phyloP scores from a whole-genome alignment of 2,113 vertebrate species.

The Oncorhynchus mykiss region DNA sequence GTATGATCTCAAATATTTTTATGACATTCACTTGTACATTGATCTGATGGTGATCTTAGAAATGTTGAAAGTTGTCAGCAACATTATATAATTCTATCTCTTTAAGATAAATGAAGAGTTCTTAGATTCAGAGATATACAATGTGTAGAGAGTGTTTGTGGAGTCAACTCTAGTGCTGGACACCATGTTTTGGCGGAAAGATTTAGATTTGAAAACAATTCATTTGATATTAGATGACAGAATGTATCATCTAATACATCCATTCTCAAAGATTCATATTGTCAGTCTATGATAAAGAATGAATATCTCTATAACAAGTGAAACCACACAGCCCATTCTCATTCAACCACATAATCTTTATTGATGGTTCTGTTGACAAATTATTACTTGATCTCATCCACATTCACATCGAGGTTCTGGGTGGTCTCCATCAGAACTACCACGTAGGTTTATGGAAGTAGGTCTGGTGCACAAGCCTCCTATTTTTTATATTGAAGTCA shows the following conservation, averaged over 20 bases:
- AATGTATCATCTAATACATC: background rate
- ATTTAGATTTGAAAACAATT: background rate
- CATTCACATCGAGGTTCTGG: too few species aligned
- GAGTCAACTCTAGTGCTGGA: too few species aligned
- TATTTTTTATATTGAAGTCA: too few species aligned
- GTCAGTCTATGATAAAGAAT: background rate
- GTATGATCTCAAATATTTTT: background rate
- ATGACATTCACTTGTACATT: background rate
- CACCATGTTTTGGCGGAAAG: background rate
- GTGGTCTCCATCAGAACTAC: too few species aligned
- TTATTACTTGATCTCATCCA: too few species aligned
- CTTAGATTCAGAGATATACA: background rate
- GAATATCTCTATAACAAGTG: background rate
- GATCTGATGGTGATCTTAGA: too few species aligned
- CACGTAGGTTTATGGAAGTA: too few species aligned
- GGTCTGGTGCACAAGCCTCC: too few species aligned
- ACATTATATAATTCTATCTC: background rate
- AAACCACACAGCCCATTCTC: background rate
- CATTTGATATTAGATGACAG: too few species aligned
- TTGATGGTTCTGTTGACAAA: slow-evolving; percentile 13
- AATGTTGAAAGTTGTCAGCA: background rate
- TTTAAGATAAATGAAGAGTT: too few species aligned
- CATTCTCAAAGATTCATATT: background rate
- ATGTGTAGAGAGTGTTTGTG: too few species aligned
- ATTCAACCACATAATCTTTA: slow-evolving; percentile 50